These are phyloP conservation scores for Drosophila sproati DNA, from an alignment of 1,140 invertebrate species.

Conservation along the genomic window DNA sequence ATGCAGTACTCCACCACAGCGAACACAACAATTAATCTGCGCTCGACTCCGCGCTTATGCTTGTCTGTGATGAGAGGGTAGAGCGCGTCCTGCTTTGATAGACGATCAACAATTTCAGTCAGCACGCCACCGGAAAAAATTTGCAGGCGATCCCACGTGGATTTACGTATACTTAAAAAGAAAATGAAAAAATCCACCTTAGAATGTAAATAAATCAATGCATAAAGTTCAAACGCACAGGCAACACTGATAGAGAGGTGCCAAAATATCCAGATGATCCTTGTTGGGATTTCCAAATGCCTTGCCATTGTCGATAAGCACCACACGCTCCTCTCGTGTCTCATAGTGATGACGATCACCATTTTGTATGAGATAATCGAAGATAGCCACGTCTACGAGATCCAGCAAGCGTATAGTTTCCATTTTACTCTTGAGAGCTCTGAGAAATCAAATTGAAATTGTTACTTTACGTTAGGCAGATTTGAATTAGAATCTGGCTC, in stretches of 20 bases:
- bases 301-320: slow-evolving; percentile 97
- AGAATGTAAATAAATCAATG: slow-evolving; percentile 12
- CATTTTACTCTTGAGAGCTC: slow-evolving; percentile 86
- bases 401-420: slow-evolving; percentile 90
- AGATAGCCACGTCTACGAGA: slow-evolving; percentile 94
- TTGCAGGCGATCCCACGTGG: slow-evolving; percentile 89
- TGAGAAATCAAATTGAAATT: slow-evolving; percentile 56
- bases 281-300: slow-evolving; percentile 93
- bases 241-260: slow-evolving; percentile 96
- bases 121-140: slow-evolving; percentile 89
- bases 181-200: slow-evolving; percentile 49
- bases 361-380: slow-evolving; percentile 97
- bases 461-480: background rate
- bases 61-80: slow-evolving; percentile 89
- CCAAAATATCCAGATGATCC: slow-evolving; percentile 94
- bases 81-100: slow-evolving; percentile 84
- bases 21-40: slow-evolving; percentile 90
- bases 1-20: slow-evolving; percentile 91
- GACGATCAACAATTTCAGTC: slow-evolving; percentile 85
- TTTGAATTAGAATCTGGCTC: background rate
- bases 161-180: slow-evolving; percentile 87
- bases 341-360: slow-evolving; percentile 97
- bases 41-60: slow-evolving; percentile 92
- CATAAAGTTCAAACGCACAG: slow-evolving; percentile 87
- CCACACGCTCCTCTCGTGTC: slow-evolving; percentile 90